phyloP scores from a whole-genome alignment of 2,113 vertebrate species.

The Rissa tridactyla region DNA sequence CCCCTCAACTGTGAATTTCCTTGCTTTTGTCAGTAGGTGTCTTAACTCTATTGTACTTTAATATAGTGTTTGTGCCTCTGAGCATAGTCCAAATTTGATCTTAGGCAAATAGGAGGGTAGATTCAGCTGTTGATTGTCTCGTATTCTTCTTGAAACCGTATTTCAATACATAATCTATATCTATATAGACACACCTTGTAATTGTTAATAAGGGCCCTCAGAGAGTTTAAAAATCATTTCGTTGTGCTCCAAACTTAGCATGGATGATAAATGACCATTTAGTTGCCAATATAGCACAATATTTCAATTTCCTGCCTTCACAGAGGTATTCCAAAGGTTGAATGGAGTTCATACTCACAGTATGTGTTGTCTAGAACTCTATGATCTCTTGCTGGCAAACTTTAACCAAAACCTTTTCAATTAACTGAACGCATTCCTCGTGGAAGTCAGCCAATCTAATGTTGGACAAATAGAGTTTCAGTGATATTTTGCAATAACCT shows the following conservation, averaged over 20 bases:
- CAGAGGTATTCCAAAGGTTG: conserved; percentile 90
- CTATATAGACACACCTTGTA: conserved; percentile 54
- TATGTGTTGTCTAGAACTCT: conserved; percentile 83
- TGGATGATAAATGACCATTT: conserved; percentile 87
- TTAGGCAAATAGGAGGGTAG: conserved; percentile 59
- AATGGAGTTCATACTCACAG: conserved; percentile 91
- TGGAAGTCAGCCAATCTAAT: conserved; percentile 60
- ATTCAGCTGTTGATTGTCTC: conserved; percentile 66
- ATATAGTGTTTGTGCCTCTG: conserved; percentile 68
- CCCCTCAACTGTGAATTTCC: conserved; percentile 74
- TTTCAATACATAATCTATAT: conserved; percentile 51
- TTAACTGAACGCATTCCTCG: conserved; percentile 83
- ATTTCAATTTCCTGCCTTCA: conserved; percentile 94
- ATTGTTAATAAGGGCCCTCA: conserved; percentile 66
- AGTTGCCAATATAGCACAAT: conserved; percentile 87
- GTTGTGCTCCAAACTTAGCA: conserved; percentile 67
- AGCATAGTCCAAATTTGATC: conserved; percentile 63
- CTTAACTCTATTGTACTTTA: conserved; percentile 75
- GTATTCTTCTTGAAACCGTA: conserved; percentile 28
- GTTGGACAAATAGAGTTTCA: conserved; percentile 63
- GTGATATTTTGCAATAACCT: conserved; percentile 45
- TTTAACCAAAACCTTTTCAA: conserved; percentile 85
- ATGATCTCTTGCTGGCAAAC: conserved; percentile 74
- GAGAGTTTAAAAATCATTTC: conserved; percentile 60
- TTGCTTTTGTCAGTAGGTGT: conserved; percentile 79